Conservation (phyloP, 2,888 invertebrate species). For the Fragum fragum region DNA sequence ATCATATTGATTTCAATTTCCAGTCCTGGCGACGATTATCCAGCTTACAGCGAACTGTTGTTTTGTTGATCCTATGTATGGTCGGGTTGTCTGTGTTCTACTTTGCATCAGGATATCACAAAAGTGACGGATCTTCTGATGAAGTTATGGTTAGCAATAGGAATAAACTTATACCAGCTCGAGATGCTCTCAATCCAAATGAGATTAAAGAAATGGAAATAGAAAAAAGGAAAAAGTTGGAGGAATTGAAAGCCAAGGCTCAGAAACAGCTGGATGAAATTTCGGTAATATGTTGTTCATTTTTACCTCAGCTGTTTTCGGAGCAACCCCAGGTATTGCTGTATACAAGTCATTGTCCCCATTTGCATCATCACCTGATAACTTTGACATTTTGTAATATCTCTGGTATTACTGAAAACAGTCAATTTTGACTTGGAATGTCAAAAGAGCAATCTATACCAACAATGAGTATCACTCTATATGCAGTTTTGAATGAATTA, state of each 20-base stretch:
- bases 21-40: slow-evolving; percentile 85
- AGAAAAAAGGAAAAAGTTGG: slow-evolving; percentile 59
- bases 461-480: no score
- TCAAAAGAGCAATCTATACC: no score
- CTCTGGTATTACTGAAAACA: no score
- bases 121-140: slow-evolving; percentile 7
- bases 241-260: slow-evolving; percentile 68
- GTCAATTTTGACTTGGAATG: no score
- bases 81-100: slow-evolving; percentile 77
- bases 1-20: no score
- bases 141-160: slow-evolving; percentile 34
- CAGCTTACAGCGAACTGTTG: slow-evolving; percentile 82
- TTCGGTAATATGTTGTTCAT: slow-evolving; percentile 60
- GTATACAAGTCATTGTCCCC: no score
- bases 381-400: no score
- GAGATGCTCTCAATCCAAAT: slow-evolving; percentile 48
- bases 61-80: slow-evolving; percentile 76
- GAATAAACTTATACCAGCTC: slow-evolving; percentile 29
- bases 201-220: slow-evolving; percentile 53
- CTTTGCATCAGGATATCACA: slow-evolving; percentile 74
- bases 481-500: no score
- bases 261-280: slow-evolving; percentile 63
- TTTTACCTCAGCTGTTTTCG: no score
- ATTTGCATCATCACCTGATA: no score
- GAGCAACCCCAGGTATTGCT: no score